Base-by-base conservation (phyloP, 1,140 invertebrate species). In the Oreohelix idahoensis region DNA sequence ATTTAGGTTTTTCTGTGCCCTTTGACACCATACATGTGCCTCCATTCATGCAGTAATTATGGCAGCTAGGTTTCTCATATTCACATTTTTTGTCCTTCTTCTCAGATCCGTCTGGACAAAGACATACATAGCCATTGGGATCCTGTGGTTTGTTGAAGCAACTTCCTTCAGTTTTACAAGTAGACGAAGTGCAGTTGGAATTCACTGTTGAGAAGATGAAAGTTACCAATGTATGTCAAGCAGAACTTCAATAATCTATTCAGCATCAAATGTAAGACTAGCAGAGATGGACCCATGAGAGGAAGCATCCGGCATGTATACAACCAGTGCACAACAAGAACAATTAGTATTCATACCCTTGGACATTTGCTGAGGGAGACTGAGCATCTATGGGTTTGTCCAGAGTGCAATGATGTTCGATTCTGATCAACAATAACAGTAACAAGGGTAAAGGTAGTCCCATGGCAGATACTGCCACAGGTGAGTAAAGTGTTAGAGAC, bases 61-160 rank as follows among this genome's bases (percentile, higher is more conserved):
- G 90, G 86, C 94, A 94, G 53, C 93, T 89, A 23, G 94, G 91
- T 70, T 89, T 88, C 53, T 93, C 83, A 26, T 90, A 91, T 85
- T 88, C 93, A 94, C 79, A 89, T 83, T 83, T 89, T 81, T 84
- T 84, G 36, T 79, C 63, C 79, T 86, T 86, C 69, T 85, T 86
- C 17, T 76, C 74, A 5, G 88, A 84, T 2, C 94, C 94, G 89
- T 96, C 95, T 4, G 95, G 94, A 88, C 96, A 96, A 38, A 95
- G 91, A 87, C 96, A 96, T 0, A 87, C 84, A 79, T 83, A 86
- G 66, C 80, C 77, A 17, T 88, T 79, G 17, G 73, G 51, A 39
- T 92, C 87, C 45, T 86, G 85, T 2, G 86, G 86, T 39, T 83
- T 80, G 85, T 87, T 88, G 80, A 88, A 85, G 71, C 87, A 88